A percentile compares a stretch with the other conserved stretches of the same genome.
Conservation (phyloP, 2,113 vertebrate genomes). For the Actenoides lindsayi region DNA sequence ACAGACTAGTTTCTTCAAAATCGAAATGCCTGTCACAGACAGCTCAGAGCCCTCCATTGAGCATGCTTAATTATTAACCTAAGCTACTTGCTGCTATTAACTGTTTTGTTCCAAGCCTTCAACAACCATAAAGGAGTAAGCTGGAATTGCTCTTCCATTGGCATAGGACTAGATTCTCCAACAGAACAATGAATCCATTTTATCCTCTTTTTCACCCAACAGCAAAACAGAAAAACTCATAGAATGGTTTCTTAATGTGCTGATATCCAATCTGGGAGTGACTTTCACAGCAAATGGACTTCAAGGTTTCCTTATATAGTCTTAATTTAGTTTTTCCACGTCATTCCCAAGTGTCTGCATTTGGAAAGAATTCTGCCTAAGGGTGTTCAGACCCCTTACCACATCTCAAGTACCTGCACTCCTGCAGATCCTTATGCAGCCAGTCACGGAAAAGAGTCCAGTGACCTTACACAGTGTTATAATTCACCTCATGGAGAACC, state of each 20-base stretch:
- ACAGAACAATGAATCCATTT: neutral
- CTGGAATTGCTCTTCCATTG: neutral
- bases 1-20: constrained; percentile 49
- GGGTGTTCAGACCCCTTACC: accelerated
- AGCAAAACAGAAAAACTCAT: neutral
- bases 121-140: neutral
- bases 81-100: constrained; percentile 49
- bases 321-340: neutral
- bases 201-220: neutral
- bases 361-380: neutral
- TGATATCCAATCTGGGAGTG: neutral
- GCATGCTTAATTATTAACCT: constrained; percentile 78
- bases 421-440: neutral
- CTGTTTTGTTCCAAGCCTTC: constrained; percentile 30
- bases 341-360: neutral
- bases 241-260: neutral
- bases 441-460: neutral
- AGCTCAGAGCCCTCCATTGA: neutral
- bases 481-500: neutral
- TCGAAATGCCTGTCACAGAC: neutral
- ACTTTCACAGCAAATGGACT: neutral
- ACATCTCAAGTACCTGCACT: neutral
- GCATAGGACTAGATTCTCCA: neutral
- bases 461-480: neutral
- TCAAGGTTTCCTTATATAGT: neutral